phyloP scores from a whole-genome alignment of 1,140 invertebrate species.

The Acyrthosiphon pisum region DNA sequence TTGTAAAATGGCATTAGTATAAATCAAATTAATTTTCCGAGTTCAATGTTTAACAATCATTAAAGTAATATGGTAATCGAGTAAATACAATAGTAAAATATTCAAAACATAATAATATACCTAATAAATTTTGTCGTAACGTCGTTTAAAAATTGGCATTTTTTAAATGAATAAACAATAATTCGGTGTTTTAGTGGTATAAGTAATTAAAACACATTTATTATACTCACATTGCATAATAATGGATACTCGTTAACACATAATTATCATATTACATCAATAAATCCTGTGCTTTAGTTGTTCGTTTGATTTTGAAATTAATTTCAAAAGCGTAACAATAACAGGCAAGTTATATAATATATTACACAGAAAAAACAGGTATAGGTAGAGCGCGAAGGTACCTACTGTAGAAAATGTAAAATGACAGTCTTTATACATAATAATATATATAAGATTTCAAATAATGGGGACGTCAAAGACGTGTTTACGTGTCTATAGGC shows the following conservation, averaged over 20 bases:
- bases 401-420: neutral
- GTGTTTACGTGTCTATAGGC: neutral
- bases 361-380: neutral
- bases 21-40: neutral
- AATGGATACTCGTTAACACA: neutral
- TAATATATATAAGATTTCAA: neutral
- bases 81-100: neutral
- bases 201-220: slow-evolving; percentile 17
- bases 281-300: neutral
- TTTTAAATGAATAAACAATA: slow-evolving; percentile 16
- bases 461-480: neutral
- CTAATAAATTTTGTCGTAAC: neutral
- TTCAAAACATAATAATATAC: slow-evolving; percentile 14
- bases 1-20: neutral
- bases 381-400: neutral
- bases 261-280: neutral
- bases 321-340: neutral
- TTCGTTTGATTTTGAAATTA: neutral
- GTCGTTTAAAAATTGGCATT: neutral
- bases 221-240: neutral
- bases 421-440: neutral
- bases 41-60: neutral
- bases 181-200: slow-evolving; percentile 44
- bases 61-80: neutral
- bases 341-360: neutral